These are phyloP conservation scores for Cecidostiba fungosa DNA, from an alignment of 2,888 invertebrate genomes.

Conservation along the genomic window DNA sequence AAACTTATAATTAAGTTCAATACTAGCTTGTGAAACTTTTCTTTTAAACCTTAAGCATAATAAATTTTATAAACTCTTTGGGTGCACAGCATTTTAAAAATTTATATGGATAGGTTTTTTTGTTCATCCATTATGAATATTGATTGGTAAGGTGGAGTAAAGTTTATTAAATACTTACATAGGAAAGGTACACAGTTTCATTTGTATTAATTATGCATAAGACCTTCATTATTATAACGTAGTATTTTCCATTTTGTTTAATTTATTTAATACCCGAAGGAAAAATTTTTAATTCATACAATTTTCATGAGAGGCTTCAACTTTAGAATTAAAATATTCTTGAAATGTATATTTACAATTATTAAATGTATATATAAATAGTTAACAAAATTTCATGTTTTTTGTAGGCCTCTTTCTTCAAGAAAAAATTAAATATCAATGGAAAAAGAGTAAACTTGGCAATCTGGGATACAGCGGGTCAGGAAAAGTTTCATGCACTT, in stretches of 20 bases:
- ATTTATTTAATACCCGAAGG: neutral
- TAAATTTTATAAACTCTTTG: neutral
- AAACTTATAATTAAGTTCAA: neutral
- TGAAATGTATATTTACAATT: neutral
- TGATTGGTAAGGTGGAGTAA: neutral
- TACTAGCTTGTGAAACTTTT: neutral
- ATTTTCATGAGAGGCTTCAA: neutral
- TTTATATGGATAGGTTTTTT: neutral
- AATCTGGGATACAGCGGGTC: conserved; percentile 99
- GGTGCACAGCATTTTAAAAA: neutral
- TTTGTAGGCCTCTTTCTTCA: conserved; percentile 95
- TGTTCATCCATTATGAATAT: neutral
- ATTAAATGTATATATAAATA: neutral
- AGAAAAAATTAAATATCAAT: conserved; percentile 94
- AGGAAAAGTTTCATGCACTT: conserved; percentile 97
- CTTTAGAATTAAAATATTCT: neutral
- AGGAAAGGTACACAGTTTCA: neutral
- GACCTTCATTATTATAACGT: conserved; percentile 5
- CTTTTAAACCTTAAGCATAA: neutral
- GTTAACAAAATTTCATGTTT: neutral
- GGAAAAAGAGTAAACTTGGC: conserved; percentile 94
- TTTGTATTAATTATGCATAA: neutral
- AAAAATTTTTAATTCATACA: no score
- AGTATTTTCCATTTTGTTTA: neutral
- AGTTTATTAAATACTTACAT: neutral